phyloP scores from a whole-genome alignment of 2,113 vertebrate genomes.

The Ammospiza caudacuta region DNA sequence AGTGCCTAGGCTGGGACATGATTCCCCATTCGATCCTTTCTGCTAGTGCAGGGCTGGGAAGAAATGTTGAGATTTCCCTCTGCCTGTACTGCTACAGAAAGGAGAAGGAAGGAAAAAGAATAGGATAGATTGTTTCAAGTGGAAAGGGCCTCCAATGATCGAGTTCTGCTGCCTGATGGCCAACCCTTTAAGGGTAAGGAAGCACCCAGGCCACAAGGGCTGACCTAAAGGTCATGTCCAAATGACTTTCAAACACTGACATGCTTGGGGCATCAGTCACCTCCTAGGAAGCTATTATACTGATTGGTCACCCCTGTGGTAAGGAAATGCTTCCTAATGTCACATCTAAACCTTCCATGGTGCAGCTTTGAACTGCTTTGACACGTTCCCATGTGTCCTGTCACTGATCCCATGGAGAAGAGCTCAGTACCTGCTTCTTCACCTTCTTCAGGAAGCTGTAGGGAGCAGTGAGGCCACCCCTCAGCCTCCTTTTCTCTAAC shows the following conservation, averaged over 20 bases:
- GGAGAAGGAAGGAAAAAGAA: background rate
- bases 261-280: background rate
- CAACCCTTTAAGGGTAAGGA: background rate
- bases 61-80: background rate
- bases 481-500: background rate
- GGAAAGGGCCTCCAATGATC: rapidly evolving
- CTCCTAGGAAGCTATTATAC: background rate
- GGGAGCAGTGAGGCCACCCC: background rate
- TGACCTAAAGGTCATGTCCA: background rate
- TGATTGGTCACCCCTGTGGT: background rate
- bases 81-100: background rate
- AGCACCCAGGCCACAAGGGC: background rate
- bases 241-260: background rate
- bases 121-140: background rate
- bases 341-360: background rate
- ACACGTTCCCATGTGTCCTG: background rate
- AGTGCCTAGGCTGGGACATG: background rate
- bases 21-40: background rate
- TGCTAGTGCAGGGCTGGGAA: background rate
- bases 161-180: background rate
- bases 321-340: background rate
- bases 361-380: background rate
- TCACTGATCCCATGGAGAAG: background rate
- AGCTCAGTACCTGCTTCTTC: background rate
- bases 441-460: background rate